Conservation (phyloP, 2,797 vertebrate species). For the Miichthys miiuy region DNA sequence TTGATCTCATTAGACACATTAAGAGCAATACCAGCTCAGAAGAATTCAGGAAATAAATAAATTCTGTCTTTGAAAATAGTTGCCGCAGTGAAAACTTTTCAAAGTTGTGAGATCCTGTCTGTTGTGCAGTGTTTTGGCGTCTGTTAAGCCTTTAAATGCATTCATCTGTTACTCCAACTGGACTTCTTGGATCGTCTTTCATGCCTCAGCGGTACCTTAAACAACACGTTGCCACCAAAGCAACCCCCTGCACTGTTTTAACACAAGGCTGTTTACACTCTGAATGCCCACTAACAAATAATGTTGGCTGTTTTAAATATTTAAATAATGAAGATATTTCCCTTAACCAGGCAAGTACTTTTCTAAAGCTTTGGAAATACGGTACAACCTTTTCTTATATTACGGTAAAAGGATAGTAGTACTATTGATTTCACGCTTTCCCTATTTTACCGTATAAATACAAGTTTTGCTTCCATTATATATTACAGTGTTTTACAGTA, state of each 20-base stretch:
- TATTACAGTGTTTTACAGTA: no score
- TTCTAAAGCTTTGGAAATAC: neutral
- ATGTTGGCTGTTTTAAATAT: constrained; percentile 6
- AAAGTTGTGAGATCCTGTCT: constrained; percentile 8
- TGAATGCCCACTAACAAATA: neutral
- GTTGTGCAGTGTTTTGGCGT: neutral
- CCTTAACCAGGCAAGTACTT: neutral
- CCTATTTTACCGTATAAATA: no score
- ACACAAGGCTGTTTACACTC: neutral
- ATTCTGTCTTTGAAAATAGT: neutral
- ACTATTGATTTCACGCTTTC: no score
- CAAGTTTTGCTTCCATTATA: no score
- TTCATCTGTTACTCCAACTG: constrained; percentile 7
- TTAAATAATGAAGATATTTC: constrained; percentile 1
- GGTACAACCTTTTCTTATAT: no score
- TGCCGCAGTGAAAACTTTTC: neutral
- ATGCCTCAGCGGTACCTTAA: neutral
- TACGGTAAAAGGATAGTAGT: no score
- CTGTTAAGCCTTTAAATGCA: neutral
- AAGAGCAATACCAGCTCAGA: no score
- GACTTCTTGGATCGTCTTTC: neutral
- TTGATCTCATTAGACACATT: no score
- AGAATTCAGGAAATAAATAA: no score
- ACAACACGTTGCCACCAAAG: neutral
- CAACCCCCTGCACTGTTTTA: neutral